Evolutionary conservation across 2,113 vertebrate genomes (phyloP).

Genomic region (Psettodes erumei): DNA sequence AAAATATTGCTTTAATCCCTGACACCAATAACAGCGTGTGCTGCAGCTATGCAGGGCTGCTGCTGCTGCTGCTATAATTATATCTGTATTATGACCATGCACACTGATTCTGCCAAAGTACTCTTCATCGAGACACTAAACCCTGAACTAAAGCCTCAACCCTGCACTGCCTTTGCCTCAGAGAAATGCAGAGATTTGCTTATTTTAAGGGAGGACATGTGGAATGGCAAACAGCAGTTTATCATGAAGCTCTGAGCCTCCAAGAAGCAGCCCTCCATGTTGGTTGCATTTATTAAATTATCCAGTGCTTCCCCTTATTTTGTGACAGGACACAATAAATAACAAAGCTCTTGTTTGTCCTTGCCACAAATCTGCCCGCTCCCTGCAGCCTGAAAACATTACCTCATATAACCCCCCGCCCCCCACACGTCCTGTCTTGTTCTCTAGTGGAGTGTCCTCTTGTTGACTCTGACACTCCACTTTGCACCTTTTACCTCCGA

Average conservation of each 20-base stretch:
- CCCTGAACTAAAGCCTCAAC: constrained; percentile 24
- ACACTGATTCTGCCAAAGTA: constrained; percentile 17
- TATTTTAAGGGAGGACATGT: constrained; percentile 20
- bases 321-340: not conserved
- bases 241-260: constrained; percentile 6
- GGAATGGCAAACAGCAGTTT: constrained; percentile 31
- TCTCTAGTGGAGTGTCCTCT: not conserved
- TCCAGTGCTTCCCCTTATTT: not conserved
- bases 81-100: constrained; percentile 28
- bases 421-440: constrained; percentile 1
- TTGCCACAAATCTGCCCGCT: not conserved
- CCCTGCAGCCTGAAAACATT: not conserved
- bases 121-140: constrained; percentile 31
- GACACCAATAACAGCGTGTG: constrained; percentile 13
- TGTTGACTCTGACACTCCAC: constrained; percentile 51
- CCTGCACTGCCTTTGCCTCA: not conserved
- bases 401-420: constrained; percentile 1
- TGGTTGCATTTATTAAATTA: constrained; percentile 11
- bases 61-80: constrained; percentile 9
- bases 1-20: constrained; percentile 8
- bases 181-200: constrained; percentile 14
- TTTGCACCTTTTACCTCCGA: constrained; percentile 74
- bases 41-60: not conserved
- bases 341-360: not conserved
- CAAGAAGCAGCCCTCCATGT: not conserved